These are phyloP conservation scores for Pitangus sulphuratus DNA, from an alignment of 2,797 vertebrate genomes.

Conservation along the genomic window DNA sequence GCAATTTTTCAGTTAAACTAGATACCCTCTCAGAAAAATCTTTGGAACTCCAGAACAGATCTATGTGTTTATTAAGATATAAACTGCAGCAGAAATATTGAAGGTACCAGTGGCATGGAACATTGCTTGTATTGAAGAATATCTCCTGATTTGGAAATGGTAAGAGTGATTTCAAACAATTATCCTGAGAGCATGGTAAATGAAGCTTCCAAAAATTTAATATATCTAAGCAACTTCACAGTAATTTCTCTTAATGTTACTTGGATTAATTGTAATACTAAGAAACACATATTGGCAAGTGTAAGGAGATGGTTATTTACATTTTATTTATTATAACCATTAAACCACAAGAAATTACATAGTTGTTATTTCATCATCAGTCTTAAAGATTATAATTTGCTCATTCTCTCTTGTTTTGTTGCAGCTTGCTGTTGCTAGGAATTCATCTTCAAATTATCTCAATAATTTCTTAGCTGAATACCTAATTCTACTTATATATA, in stretches of 20 bases:
- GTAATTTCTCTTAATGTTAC: neutral
- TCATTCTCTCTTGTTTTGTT: neutral
- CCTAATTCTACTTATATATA: constrained; percentile 26
- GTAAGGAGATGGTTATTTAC: neutral
- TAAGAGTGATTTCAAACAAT: neutral
- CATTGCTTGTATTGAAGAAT: neutral
- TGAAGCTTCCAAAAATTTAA: neutral
- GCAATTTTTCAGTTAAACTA: neutral
- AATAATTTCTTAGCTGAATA: constrained; percentile 27
- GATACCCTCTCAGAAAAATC: neutral
- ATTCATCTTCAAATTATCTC: constrained; percentile 16
- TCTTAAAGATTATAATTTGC: neutral
- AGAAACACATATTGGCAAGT: neutral
- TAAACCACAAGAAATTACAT: neutral
- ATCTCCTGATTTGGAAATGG: neutral
- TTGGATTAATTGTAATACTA: neutral
- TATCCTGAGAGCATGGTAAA: neutral
- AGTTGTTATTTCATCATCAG: neutral
- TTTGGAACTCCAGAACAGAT: neutral
- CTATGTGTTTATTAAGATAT: neutral
- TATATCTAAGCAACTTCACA: neutral
- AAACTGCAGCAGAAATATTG: neutral
- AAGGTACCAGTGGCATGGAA: neutral
- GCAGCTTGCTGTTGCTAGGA: neutral
- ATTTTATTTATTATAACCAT: neutral